Conservation (phyloP, 2,113 vertebrate genomes). For the Chaetodon trifascialis region DNA sequence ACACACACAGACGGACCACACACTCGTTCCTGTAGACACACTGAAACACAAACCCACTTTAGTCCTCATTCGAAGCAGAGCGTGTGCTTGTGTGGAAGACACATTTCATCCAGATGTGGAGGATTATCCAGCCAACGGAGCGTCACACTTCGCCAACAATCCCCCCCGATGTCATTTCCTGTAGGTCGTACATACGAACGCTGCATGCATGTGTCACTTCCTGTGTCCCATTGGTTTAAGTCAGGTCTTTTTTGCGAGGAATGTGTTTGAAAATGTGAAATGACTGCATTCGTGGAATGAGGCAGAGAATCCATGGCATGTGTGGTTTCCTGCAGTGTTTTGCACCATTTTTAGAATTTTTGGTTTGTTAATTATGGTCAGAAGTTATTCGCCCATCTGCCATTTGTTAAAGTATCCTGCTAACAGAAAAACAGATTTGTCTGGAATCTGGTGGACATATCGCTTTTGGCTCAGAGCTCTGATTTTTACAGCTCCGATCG, state of each 20-base stretch:
- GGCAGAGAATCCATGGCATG: neutral
- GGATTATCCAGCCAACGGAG: neutral
- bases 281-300: neutral
- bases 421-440: conserved; percentile 38
- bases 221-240: neutral
- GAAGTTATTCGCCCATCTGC: neutral
- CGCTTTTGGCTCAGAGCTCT: rapidly evolving
- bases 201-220: conserved; percentile 19
- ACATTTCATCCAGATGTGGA: conserved; percentile 38
- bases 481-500: neutral
- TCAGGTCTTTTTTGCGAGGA: no score
- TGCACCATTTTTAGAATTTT: neutral
- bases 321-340: neutral
- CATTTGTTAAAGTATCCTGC: neutral
- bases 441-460: conserved; percentile 16
- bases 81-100: conserved; percentile 4
- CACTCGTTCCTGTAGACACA: conserved; percentile 1
- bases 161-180: conserved; percentile 28
- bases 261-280: neutral
- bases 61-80: conserved; percentile 10
- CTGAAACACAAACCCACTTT: conserved; percentile 6
- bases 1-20: conserved; percentile 5
- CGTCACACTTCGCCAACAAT: neutral
- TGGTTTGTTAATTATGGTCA: neutral
- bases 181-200: neutral